Conservation (phyloP, 2,797 vertebrate genomes). For the Bryconaethiops microstoma region DNA sequence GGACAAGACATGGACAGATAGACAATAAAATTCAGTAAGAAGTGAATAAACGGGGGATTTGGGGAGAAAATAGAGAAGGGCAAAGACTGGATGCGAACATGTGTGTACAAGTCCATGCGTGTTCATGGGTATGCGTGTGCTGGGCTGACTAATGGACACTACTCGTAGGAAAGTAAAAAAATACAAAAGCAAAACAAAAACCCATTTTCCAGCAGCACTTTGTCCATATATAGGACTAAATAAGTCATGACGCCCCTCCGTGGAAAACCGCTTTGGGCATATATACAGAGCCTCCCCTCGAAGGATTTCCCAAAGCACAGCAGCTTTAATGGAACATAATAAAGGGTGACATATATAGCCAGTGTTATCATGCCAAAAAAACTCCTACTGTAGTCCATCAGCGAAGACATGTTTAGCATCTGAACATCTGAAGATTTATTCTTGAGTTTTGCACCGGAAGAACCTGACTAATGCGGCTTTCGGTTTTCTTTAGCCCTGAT, state of each 20-base stretch:
- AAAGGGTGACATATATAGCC: no score
- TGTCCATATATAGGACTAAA: conserved; percentile 39
- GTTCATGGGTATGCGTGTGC: conserved; percentile 3
- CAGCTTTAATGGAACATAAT: no score
- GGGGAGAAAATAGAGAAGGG: background rate
- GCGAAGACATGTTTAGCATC: no score
- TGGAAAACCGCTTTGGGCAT: conserved; percentile 6
- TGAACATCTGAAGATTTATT: no score
- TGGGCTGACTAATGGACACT: conserved; percentile 33
- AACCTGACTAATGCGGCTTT: no score
- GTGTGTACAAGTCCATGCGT: conserved; percentile 23
- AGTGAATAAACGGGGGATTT: conserved; percentile 34
- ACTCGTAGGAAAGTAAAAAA: conserved; percentile 5
- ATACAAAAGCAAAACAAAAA: conserved; percentile 25
- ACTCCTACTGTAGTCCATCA: no score
- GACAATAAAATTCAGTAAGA: background rate
- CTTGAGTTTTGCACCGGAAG: no score
- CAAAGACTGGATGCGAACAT: conserved; percentile 33
- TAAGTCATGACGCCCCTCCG: conserved; percentile 29
- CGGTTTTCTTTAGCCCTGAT: no score
- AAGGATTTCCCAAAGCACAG: background rate
- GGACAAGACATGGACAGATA: background rate
- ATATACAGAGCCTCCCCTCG: background rate
- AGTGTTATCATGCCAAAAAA: no score
- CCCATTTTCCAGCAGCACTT: conserved; percentile 35